A percentile compares a stretch with the other conserved stretches of the same genome.
Conservation (phyloP, 2,888 invertebrate species). For the Monochamus alternatus region DNA sequence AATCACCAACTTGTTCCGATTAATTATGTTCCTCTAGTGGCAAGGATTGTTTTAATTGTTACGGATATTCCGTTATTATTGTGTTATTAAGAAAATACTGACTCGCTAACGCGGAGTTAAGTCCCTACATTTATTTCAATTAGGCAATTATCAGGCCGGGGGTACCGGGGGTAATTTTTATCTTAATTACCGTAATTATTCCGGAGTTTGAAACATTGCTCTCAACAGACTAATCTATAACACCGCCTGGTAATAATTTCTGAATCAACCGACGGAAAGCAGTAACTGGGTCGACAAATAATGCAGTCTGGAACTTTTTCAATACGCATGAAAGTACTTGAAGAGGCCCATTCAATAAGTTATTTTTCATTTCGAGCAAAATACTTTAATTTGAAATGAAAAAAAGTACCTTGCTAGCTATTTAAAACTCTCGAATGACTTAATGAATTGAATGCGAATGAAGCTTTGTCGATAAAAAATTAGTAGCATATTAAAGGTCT, state of each 20-base stretch:
- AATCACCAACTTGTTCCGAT: background rate
- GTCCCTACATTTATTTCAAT: conserved; percentile 10
- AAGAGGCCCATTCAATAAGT: background rate
- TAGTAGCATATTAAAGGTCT: no score
- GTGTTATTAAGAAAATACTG: conserved; percentile 1
- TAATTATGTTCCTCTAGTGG: background rate
- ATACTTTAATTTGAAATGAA: background rate
- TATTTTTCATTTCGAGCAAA: conserved; percentile 9
- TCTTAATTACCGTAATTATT: conserved; percentile 24
- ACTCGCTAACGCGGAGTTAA: background rate
- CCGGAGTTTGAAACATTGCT: conserved; percentile 20
- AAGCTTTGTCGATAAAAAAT: no score
- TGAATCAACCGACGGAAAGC: conserved; percentile 14
- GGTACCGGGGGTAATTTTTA: conserved; percentile 18
- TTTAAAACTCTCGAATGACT: no score
- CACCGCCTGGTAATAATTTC: conserved; percentile 7
- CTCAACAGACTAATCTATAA: conserved; percentile 24
- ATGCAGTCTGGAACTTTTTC: conserved; percentile 21
- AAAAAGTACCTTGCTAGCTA: no score
- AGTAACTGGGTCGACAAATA: conserved; percentile 16
- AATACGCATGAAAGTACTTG: background rate
- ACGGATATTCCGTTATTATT: background rate
- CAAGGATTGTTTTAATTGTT: background rate
- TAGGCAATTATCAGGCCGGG: conserved; percentile 10
- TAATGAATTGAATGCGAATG: no score